Percentiles rank a stretch among this genome's conserved stretches.
Conservation (phyloP, 2,113 vertebrate genomes). For the Edolisoma coerulescens region DNA sequence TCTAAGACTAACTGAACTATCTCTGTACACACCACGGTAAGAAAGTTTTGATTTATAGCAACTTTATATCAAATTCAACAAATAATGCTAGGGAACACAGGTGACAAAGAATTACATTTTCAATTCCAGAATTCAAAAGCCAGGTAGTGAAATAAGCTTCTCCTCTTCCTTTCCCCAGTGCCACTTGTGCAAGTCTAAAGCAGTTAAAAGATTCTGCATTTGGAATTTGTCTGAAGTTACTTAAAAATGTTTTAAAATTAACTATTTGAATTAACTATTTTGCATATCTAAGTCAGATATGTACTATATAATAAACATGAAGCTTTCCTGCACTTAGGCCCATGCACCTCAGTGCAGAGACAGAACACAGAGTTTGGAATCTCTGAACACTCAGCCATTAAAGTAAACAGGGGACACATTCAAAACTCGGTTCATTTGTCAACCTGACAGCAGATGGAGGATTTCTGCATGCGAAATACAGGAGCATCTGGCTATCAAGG, state of each 20-base stretch:
- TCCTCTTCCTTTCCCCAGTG: background rate
- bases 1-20: background rate
- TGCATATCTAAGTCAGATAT: background rate
- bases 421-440: slow-evolving; percentile 35
- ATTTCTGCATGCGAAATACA: slow-evolving; percentile 35
- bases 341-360: background rate
- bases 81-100: background rate
- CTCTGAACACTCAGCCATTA: background rate
- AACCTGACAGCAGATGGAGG: slow-evolving; percentile 52
- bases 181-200: background rate
- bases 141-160: background rate
- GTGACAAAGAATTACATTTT: background rate
- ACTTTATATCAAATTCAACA: background rate
- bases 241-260: background rate
- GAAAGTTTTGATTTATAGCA: background rate
- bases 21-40: background rate
- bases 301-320: background rate
- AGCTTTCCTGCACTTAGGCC: background rate
- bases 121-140: background rate
- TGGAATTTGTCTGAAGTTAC: background rate
- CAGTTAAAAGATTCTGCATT: background rate
- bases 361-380: background rate
- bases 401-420: slow-evolving; percentile 48
- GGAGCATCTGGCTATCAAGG: slow-evolving; percentile 51
- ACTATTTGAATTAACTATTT: background rate